phyloP scores from a whole-genome alignment of 1,140 invertebrate genomes.

The Zelostemma sp. region DNA sequence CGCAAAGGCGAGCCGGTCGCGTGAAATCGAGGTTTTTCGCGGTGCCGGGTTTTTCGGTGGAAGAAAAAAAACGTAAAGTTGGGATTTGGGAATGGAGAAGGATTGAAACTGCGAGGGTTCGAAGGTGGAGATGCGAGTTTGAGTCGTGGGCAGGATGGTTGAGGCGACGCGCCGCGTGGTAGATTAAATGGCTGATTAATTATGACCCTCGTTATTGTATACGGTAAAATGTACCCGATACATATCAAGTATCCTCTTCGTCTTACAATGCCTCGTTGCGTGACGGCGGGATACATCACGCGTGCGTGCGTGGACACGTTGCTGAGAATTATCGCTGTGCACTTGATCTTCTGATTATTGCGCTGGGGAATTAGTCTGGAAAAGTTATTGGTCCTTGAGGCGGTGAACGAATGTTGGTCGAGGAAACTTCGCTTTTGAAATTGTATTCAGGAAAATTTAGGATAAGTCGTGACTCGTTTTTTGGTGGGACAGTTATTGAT shows the following conservation, averaged over 20 bases:
- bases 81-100: neutral
- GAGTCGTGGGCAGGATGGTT: neutral
- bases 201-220: constrained; percentile 42
- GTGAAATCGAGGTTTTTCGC: neutral
- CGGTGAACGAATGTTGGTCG: too few relatives aligned
- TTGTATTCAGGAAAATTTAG: too few relatives aligned
- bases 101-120: too few relatives aligned
- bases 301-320: constrained; percentile 13
- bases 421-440: too few relatives aligned
- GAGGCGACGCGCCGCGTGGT: constrained; percentile 12
- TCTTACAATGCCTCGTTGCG: constrained; percentile 24
- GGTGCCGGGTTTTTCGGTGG: neutral
- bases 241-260: constrained; percentile 39
- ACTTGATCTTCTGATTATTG: neutral
- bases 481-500: too few relatives aligned
- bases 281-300: constrained; percentile 27
- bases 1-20: neutral
- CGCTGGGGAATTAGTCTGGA: too few relatives aligned
- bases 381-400: too few relatives aligned
- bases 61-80: neutral
- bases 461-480: too few relatives aligned
- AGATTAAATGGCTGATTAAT: constrained; percentile 48
- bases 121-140: too few relatives aligned
- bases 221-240: constrained; percentile 50
- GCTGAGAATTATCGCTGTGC: constrained; percentile 19